phyloP scores from a whole-genome alignment of 2,797 vertebrate species.

The Melanotaenia parkinsoni region DNA sequence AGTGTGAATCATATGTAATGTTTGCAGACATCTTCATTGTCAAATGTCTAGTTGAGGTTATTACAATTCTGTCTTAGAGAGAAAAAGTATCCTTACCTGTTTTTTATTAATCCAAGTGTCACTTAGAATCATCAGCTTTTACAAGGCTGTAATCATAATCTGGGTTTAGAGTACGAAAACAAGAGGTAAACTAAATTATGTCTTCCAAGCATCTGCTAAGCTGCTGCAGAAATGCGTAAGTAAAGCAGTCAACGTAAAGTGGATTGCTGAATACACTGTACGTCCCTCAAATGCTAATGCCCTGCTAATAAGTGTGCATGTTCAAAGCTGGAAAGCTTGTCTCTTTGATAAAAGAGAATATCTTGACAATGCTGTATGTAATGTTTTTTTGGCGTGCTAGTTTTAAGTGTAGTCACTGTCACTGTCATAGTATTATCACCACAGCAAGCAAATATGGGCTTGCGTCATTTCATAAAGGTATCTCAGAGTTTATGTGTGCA shows the following conservation, averaged over 20 bases:
- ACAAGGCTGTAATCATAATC: conserved; percentile 29
- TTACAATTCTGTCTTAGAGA: conserved; percentile 30
- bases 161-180: conserved; percentile 28
- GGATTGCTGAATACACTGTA: conserved; percentile 16
- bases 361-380: conserved; percentile 12
- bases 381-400: conserved; percentile 26
- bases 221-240: conserved; percentile 30
- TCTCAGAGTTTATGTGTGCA: conserved; percentile 7
- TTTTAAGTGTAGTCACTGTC: conserved; percentile 46
- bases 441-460: conserved; percentile 27
- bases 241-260: conserved; percentile 21
- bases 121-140: conserved; percentile 39
- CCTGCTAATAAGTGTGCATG: conserved; percentile 28
- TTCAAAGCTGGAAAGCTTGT: conserved; percentile 33
- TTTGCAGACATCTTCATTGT: conserved; percentile 11
- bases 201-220: conserved; percentile 19
- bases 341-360: conserved; percentile 38
- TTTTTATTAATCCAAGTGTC: conserved; percentile 51
- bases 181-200: conserved; percentile 15
- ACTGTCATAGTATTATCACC: conserved; percentile 41
- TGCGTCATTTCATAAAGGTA: conserved; percentile 12
- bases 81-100: conserved; percentile 30
- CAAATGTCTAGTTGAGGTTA: conserved; percentile 10
- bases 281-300: conserved; percentile 16
- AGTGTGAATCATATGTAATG: conserved; percentile 10